Evolutionary conservation across 2,113 vertebrate genomes (phyloP), one percentile per base, ranked within the genome.

Genomic region (Platichthys flesus): DNA sequence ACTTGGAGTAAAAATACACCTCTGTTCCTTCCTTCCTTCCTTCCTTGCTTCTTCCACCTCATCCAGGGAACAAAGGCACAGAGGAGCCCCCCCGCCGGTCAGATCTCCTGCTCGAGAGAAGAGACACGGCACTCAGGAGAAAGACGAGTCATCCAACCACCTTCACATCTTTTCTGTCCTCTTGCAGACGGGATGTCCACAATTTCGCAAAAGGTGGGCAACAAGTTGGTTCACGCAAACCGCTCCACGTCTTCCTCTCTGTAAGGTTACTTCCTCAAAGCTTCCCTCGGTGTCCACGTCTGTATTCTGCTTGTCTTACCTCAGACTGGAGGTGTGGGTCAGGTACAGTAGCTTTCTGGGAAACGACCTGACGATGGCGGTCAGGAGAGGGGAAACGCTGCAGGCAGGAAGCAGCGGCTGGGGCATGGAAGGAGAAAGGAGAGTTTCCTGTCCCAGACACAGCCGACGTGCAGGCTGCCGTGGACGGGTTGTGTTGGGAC

Each of bases 381-480:
- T 83, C 77, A 61, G 71, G 62, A 64, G 68, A 24, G 59, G 89
- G 85, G 79, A 85, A 61, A 56, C 61, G 12, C 47, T 40, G 59
- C 64, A 76, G 56, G 60, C 91, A 92, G 93, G 91, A 94, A 93
- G 69, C 90, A n/a, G 68, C 14, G 63, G 78, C 78, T 61, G 72
- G 65, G 7, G 21, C 45, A 65, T 47, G 71, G 82, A 80, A 79
- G 81, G 67, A 82, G 76, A 83, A 88, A 80, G 64, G 64, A 71
- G 51, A 14, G 60, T 4, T 42, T 71, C 80, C 64, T 63, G 69
- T 2, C 55, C 56, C 57, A 67, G 79, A 67, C 68, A 40, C 0
- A 3, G 54, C 52, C 18, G 35, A 64, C 51, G 49, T 15, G 62
- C 37, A 31, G 28, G 28, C 52, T 74, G 31, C 26, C 49, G n/a